Conservation (phyloP, 2,113 vertebrate genomes). For the Gavialis gangeticus region DNA sequence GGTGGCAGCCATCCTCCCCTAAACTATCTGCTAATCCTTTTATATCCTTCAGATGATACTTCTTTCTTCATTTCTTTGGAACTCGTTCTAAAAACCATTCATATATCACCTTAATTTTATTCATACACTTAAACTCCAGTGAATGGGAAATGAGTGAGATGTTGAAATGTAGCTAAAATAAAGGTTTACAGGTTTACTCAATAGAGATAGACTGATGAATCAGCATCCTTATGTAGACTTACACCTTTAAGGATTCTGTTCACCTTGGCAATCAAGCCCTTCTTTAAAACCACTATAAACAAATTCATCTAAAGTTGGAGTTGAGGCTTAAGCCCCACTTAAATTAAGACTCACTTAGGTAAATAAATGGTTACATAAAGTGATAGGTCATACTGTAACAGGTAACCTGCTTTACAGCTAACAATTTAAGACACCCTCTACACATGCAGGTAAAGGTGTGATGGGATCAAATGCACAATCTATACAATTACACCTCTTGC, state of each 20-base stretch:
- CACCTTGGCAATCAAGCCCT: not conserved
- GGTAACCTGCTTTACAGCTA: too few relatives aligned
- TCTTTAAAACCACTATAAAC: not conserved
- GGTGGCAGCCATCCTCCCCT: rapidly evolving
- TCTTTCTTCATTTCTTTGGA: not conserved
- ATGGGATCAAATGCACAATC: too few relatives aligned
- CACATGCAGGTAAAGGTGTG: too few relatives aligned
- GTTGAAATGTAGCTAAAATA: not conserved
- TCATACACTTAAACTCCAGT: not conserved
- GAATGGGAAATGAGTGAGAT: not conserved
- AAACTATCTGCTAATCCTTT: not conserved
- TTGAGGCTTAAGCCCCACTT: not conserved
- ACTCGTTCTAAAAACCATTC: rapidly evolving
- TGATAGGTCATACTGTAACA: too few relatives aligned
- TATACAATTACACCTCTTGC: too few relatives aligned
- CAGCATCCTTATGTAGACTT: not conserved
- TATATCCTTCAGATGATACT: not conserved
- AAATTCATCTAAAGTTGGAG: not conserved
- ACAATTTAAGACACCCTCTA: too few relatives aligned
- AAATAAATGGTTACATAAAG: not conserved
- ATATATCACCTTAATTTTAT: not conserved
- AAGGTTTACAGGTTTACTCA: not conserved
- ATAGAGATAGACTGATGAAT: not conserved
- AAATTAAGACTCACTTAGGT: not conserved
- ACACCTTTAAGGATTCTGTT: not conserved